Evolutionary conservation across 2,113 vertebrate genomes (phyloP).

Genomic region (Isichthys henryi): DNA sequence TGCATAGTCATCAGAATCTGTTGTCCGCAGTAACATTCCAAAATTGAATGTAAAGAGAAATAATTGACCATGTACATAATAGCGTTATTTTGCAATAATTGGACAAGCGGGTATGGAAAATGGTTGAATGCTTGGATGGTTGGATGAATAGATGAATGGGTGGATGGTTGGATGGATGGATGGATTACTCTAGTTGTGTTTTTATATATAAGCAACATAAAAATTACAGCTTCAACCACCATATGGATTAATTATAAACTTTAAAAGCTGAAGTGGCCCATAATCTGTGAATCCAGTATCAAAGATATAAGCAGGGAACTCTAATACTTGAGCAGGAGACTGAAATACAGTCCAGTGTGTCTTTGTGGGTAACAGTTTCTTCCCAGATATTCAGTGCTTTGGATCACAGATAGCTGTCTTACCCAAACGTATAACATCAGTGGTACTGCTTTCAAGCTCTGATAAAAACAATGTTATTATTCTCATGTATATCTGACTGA

Average conservation of each 20-base stretch:
- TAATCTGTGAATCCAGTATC: neutral
- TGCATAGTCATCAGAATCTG: slow-evolving; percentile 6
- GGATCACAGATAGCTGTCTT: neutral
- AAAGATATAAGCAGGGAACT: neutral
- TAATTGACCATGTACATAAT: neutral
- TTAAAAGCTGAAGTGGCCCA: neutral
- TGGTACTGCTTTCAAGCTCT: neutral
- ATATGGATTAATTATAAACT: neutral
- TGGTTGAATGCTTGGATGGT: neutral
- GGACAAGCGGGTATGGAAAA: neutral
- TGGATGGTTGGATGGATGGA: neutral
- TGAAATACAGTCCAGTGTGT: neutral
- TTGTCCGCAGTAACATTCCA: neutral
- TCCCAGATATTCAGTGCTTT: neutral
- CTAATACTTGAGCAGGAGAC: neutral
- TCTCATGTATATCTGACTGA: neutral
- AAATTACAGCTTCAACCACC: neutral
- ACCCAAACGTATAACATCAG: neutral
- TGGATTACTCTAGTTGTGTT: neutral
- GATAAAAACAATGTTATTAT: neutral
- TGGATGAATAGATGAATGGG: neutral
- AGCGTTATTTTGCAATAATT: neutral
- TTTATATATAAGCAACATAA: neutral
- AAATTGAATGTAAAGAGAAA: neutral
- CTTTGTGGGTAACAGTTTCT: neutral